Conservation (phyloP, 2,797 vertebrate genomes). For the Platyrinchus mystaceus region DNA sequence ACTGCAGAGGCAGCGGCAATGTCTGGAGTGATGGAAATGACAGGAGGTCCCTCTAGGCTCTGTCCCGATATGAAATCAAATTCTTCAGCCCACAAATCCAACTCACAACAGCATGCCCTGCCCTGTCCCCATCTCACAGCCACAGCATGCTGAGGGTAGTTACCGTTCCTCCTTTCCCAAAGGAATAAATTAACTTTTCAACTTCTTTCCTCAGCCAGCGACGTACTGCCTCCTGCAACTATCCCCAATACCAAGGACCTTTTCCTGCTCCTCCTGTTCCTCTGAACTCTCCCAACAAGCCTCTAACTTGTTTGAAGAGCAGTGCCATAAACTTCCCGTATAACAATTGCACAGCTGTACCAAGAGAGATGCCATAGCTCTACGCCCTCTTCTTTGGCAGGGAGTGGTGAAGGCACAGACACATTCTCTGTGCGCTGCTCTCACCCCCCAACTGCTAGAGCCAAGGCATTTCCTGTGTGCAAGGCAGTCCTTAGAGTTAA, state of each 20-base stretch:
- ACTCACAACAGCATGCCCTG: background rate
- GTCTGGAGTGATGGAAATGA: background rate
- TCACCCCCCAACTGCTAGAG: background rate
- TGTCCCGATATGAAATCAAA: background rate
- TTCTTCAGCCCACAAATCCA: background rate
- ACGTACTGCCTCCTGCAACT: background rate
- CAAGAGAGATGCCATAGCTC: background rate
- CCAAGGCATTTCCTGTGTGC: background rate
- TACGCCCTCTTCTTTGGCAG: background rate
- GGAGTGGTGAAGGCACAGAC: fast-evolving
- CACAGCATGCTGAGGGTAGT: fast-evolving
- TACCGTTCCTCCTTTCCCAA: background rate
- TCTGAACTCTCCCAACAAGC: background rate
- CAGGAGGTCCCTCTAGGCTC: background rate
- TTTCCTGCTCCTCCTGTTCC: background rate
- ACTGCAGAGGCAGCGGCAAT: fast-evolving
- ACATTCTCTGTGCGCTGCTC: fast-evolving
- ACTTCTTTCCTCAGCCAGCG: background rate
- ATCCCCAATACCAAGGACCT: background rate
- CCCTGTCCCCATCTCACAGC: background rate
- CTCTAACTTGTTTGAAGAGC: background rate
- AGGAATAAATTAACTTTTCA: background rate
- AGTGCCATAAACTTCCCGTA: background rate
- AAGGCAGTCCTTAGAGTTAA: background rate
- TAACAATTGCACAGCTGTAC: background rate